Evolutionary conservation across 2,113 vertebrate species (phyloP).

Genomic region (Ciconia boyciana): DNA sequence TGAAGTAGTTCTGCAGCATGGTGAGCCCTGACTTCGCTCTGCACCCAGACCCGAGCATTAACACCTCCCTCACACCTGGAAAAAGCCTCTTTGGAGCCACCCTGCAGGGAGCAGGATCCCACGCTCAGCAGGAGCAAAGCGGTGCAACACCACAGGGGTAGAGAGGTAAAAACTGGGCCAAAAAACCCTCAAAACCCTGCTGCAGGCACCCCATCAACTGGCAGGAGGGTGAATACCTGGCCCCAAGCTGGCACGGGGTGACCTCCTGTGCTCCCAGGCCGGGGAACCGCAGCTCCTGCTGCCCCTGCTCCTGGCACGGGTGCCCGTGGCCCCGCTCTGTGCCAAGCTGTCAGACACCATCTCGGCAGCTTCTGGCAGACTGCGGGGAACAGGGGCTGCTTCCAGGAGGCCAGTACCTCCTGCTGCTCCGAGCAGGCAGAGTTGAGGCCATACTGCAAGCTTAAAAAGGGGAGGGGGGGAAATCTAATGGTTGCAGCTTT

Average conservation of each 20-base stretch:
- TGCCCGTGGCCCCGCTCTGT: rapidly evolving
- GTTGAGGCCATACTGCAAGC: neutral
- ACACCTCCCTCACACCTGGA: neutral
- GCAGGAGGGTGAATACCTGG: neutral
- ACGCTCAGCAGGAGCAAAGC: rapidly evolving
- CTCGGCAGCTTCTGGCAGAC: neutral
- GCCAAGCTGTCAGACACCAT: rapidly evolving
- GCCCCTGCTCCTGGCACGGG: neutral
- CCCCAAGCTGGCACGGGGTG: neutral
- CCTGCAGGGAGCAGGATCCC: neutral
- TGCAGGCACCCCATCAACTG: neutral
- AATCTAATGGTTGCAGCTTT: neutral
- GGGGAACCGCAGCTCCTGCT: neutral
- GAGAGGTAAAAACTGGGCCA: neutral
- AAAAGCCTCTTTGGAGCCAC: neutral
- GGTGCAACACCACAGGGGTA: rapidly evolving
- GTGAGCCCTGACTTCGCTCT: neutral
- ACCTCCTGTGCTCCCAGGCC: rapidly evolving
- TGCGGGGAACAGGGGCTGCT: neutral
- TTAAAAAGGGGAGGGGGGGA: neutral
- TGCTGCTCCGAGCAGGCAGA: neutral
- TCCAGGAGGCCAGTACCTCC: too few relatives aligned
- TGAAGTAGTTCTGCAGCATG: neutral
- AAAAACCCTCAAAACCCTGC: neutral
- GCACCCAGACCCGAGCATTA: rapidly evolving